Percentiles rank a stretch among this genome's conserved stretches.
phyloP scores from a whole-genome alignment of 2,113 vertebrate species.

The Oostethus manadensis region DNA sequence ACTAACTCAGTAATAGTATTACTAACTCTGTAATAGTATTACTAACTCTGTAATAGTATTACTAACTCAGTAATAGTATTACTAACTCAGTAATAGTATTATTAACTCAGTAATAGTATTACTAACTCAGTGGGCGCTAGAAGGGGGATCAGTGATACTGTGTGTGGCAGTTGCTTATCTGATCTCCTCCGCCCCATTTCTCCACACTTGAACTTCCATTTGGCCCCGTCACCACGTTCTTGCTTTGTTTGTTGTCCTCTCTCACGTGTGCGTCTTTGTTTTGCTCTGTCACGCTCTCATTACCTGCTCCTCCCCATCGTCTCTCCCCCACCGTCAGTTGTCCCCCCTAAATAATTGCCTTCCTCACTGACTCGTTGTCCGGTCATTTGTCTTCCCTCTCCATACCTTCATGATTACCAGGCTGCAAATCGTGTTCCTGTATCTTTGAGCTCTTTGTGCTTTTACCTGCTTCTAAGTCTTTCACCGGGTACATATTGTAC shows the following conservation, averaged over 20 bases:
- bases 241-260: slow-evolving; percentile 17
- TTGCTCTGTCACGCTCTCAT: slow-evolving; percentile 17
- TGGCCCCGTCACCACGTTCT: slow-evolving; percentile 4
- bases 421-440: slow-evolving; percentile 43
- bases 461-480: slow-evolving; percentile 6
- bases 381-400: slow-evolving; percentile 51
- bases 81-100: neutral
- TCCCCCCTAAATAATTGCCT: slow-evolving; percentile 49
- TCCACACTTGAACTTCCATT: neutral
- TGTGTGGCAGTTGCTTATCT: neutral
- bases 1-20: slow-evolving; percentile 3
- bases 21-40: neutral
- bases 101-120: neutral
- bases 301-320: slow-evolving; percentile 21
- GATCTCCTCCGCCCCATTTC: slow-evolving; percentile 4
- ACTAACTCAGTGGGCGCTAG: slow-evolving; percentile 3
- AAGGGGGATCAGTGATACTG: slow-evolving; percentile 7
- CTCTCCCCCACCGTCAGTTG: slow-evolving; percentile 28
- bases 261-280: slow-evolving; percentile 8
- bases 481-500: neutral
- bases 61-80: neutral
- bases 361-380: slow-evolving; percentile 44
- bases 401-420: slow-evolving; percentile 46
- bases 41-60: slow-evolving; percentile 4
- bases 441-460: slow-evolving; percentile 16